Percentiles rank a stretch among this genome's conserved stretches.
phyloP scores from a whole-genome alignment of 2,888 invertebrate genomes.

The Patella pellucida region DNA sequence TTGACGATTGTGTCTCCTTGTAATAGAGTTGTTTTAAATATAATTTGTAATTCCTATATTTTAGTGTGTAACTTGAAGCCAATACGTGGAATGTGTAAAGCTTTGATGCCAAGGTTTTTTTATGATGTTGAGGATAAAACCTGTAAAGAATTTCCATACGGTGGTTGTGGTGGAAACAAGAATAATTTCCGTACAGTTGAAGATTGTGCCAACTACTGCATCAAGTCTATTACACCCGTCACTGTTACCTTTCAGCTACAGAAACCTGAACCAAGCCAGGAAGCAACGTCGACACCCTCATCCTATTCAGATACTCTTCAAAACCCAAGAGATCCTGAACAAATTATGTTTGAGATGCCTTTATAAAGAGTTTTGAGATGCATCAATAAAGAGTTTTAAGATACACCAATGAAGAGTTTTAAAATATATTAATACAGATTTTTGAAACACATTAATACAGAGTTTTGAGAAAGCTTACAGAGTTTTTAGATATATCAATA shows the following conservation, averaged over 20 bases:
- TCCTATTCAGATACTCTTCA: neutral
- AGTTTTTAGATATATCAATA: too few species aligned
- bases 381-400: too few species aligned
- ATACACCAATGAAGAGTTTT: too few species aligned
- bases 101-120: neutral
- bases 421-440: too few species aligned
- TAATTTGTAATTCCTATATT: neutral
- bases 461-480: too few species aligned
- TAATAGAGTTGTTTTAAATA: too few species aligned
- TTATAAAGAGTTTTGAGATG: too few species aligned
- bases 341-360: too few species aligned
- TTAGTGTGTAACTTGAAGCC: neutral
- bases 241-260: neutral
- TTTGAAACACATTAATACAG: too few species aligned
- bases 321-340: neutral
- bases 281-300: neutral
- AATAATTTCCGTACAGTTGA: neutral
- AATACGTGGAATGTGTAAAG: neutral
- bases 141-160: neutral
- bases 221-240: neutral
- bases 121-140: neutral
- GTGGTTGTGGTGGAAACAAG: constrained; percentile 2
- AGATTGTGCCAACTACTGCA: neutral
- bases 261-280: neutral
- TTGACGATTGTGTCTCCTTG: too few species aligned